Evolutionary conservation across 2,113 vertebrate species (phyloP), one percentile per base, ranked within the genome.

Genomic region (Lycaon pictus): DNA sequence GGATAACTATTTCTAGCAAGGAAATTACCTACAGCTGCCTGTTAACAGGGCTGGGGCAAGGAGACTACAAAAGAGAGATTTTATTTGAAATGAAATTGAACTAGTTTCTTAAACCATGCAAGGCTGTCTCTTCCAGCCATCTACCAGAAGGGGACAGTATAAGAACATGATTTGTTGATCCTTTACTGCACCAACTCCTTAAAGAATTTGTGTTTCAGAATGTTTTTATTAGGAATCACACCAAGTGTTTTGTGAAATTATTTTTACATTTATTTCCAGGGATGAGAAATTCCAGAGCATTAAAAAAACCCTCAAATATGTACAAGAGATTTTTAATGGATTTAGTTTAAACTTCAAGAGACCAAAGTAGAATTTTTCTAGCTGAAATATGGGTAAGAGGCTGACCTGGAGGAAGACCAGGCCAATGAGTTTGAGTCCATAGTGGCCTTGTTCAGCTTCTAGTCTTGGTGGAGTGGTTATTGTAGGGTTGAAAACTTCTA

Each of bases 161-260:
- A 80, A 97, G 96, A 94, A 96, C 98, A 95, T 1, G 48, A n/a
- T 98, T 98, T 37, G 60, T 51, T 4, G 77, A 67, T 20, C 43
- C 20, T 90, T 98, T 79, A 32, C 90, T 25, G 23, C 62, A 96
- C 65, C 43, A 62, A 7, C 60, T 96, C 72, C 29, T 93, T 97
- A 95, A 93, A 90, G 60, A 95, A 92, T 95, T 56, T 85, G 96
- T 92, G 90, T 90, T 98, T 97, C 76, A 90, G 67, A 93, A 48
- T 97, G 98, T 98, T 99, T 98, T 96, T 98, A 96, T 98, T 98
- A 98, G 95, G 93, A 97, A 96, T 98, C 98, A 97, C 88, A 96
- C 96, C 88, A 79, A 98, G 93, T 96, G 94, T 98, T 98, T 98
- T 97, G 96, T 97, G 98, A 98, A 98, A 98, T 98, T 96, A 98